Evolutionary conservation across 2,113 vertebrate genomes (phyloP).

Genomic region (Hemibagrus wyckioides): DNA sequence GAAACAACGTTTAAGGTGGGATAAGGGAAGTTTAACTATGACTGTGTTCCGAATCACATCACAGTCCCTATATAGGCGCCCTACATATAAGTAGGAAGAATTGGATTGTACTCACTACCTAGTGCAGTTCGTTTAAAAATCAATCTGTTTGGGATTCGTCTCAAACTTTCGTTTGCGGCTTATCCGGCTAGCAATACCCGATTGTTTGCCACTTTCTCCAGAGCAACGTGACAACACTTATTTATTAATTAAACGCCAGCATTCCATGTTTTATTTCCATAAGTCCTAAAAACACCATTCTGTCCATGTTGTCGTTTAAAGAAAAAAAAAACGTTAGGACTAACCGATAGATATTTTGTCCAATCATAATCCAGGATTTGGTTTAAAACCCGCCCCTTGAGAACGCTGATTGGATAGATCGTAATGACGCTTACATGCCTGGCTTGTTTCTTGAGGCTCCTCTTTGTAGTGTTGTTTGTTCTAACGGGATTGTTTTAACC

Average conservation of each 20-base stretch:
- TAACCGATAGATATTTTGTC: neutral
- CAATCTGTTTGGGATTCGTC: no score
- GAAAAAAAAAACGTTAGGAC: neutral
- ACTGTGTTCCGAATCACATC: neutral
- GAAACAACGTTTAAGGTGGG: neutral
- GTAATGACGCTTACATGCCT: neutral
- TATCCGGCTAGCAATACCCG: neutral
- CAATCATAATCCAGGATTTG: neutral
- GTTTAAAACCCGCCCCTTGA: slow-evolving; percentile 25
- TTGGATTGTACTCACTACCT: neutral
- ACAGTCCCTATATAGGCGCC: neutral
- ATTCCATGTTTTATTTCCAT: neutral
- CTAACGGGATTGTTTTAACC: neutral
- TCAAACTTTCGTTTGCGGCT: neutral
- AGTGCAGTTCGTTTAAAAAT: neutral
- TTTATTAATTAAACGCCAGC: neutral
- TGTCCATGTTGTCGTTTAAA: neutral
- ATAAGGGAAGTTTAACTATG: neutral
- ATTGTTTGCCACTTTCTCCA: no score
- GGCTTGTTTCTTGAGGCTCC: neutral
- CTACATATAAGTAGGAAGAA: neutral
- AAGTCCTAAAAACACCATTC: neutral
- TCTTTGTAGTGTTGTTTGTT: neutral
- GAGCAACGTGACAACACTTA: neutral
- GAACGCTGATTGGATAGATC: slow-evolving; percentile 33